Percentiles rank a stretch among this genome's conserved stretches.
Evolutionary conservation across 1,140 invertebrate genomes (phyloP).

Genomic region (Drosophila arizonae): DNA sequence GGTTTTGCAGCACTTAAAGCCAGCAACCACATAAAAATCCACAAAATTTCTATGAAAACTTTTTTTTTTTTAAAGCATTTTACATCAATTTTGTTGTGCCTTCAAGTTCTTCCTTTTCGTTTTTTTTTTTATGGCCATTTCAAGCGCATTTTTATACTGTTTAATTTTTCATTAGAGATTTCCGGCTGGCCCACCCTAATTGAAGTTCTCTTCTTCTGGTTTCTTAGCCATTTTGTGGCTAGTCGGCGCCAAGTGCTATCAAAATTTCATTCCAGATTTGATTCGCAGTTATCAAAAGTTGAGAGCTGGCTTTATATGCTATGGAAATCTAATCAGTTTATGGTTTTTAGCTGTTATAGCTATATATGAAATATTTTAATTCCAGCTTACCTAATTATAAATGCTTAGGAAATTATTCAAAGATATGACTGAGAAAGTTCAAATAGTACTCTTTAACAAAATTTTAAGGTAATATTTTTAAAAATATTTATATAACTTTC

Average conservation of each 20-base stretch:
- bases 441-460: too few relatives aligned
- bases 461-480: too few relatives aligned
- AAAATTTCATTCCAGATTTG: constrained; percentile 44
- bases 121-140: constrained; percentile 50
- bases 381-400: background rate
- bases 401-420: background rate
- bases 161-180: constrained; percentile 77
- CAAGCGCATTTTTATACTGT: constrained; percentile 63
- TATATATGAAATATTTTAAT: background rate
- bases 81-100: constrained; percentile 14
- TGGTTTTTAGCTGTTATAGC: too few relatives aligned
- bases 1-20: constrained; percentile 65
- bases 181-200: constrained; percentile 24
- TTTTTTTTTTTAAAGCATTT: constrained; percentile 56
- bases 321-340: background rate
- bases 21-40: constrained; percentile 41
- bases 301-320: background rate
- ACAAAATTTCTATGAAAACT: constrained; percentile 30
- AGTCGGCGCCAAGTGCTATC: constrained; percentile 39
- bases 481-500: too few relatives aligned
- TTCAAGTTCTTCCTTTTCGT: constrained; percentile 3
- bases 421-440: too few relatives aligned
- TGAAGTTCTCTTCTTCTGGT: constrained; percentile 1
- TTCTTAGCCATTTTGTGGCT: constrained; percentile 12
- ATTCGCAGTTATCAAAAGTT: constrained; percentile 20